These are phyloP conservation scores for Drosophila mayri DNA, from an alignment of 1,140 invertebrate species.

Conservation along the genomic window DNA sequence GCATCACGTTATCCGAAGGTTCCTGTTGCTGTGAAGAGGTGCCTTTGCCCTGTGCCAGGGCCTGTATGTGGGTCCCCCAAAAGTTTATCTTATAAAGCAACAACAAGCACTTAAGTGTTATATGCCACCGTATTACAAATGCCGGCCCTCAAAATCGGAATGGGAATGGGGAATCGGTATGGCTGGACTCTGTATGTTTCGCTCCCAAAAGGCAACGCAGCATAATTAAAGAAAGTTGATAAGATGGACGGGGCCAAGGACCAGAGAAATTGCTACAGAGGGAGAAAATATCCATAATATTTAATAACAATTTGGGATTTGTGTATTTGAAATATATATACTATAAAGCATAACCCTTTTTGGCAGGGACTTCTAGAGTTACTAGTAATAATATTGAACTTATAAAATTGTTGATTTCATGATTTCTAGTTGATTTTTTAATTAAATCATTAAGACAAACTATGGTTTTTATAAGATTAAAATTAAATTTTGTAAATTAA, in stretches of 20 bases:
- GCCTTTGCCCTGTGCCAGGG: conserved; percentile 8
- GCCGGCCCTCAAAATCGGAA: conserved; percentile 39
- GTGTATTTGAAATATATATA: too few species aligned
- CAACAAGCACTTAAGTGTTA: conserved; percentile 83
- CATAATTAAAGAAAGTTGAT: conserved; percentile 82
- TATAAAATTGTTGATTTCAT: too few species aligned
- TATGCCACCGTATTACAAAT: conserved; percentile 82
- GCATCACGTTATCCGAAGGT: conserved; percentile 63
- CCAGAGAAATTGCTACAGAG: conserved; percentile 57
- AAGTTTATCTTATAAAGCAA: conserved; percentile 83
- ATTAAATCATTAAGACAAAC: not conserved
- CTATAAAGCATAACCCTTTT: too few species aligned
- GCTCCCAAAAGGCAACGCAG: conserved; percentile 70
- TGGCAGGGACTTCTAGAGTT: too few species aligned
- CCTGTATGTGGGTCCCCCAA: conserved; percentile 59
- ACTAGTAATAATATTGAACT: too few species aligned
- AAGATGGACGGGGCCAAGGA: conserved; percentile 50
- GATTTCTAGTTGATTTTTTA: not conserved
- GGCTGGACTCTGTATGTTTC: not conserved
- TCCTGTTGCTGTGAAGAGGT: conserved; percentile 6
- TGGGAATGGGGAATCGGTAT: conserved; percentile 9
- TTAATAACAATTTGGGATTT: too few species aligned
- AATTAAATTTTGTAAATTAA: not conserved
- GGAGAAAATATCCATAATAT: not conserved
- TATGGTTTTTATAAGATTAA: accelerated